Base-by-base conservation (phyloP, 2,888 invertebrate genomes). In the Lasioglossum figueresi region DNA sequence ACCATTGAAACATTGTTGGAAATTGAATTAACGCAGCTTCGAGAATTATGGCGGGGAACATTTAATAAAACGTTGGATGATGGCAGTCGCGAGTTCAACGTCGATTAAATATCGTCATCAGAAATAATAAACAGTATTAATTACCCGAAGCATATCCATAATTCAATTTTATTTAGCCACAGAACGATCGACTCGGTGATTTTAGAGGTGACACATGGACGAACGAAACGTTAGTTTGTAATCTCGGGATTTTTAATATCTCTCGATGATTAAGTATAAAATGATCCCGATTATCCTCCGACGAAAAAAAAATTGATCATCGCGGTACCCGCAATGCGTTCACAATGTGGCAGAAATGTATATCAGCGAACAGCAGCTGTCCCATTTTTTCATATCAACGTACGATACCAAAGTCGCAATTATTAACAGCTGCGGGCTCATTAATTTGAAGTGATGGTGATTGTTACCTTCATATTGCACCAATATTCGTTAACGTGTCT, bases 401-500 rank as follows among this genome's bases (percentile, higher is more conserved):
- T 10, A 37, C 34, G 66, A 68, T 19, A 8, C 31, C 16, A 31
- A 71, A 59, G n/a, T 23, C 27, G 14, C n/a, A 73, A 79, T 43
- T 45, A 52, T 43, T 68, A 84, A 80, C 91, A 91, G 90, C 91
- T 90, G 90, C 73, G 63, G 63, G 19, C 70, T 74, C 71, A 71
- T 88, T 82, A 80, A 83, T 68, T 59, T 52, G 75, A 84, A 40
- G 34, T 74, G 59, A 71, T 43, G 78, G 84, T 75, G 79, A 76
- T 72, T 63, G 45, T 83, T 79, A 79, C 43, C 82, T 70, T 48
- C 75, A 31, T 71, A 76, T 88, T 86, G 85, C 79, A 66, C 66
- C 71, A 71, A 80, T 84, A 79, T 87, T 72, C 83, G 84, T 88
- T 79, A 85, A 68, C 70, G 81, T 87, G 86, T 90, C 88, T 90